Conservation (phyloP, 1,140 invertebrate genomes). For the Cataglyphis hispanica region DNA sequence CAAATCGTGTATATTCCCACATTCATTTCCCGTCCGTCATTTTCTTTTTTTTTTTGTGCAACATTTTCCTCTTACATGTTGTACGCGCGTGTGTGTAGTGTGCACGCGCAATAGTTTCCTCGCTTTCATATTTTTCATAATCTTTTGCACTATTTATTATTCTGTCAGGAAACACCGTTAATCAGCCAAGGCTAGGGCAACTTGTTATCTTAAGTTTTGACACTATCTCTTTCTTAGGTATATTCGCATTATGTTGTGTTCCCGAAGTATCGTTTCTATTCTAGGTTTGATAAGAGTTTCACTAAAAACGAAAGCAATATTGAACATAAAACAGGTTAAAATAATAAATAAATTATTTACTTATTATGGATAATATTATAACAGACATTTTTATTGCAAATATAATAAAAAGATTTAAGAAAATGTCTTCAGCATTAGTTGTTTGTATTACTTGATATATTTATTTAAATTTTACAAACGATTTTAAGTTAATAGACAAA, state of each 20-base stretch:
- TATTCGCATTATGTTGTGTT: constrained; percentile 20
- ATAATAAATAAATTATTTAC: constrained; percentile 9
- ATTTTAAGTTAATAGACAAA: background rate
- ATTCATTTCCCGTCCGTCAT: background rate
- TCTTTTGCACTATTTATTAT: constrained; percentile 55
- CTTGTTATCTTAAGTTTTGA: constrained; percentile 68
- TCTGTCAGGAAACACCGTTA: constrained; percentile 64
- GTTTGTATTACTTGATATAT: too few species aligned
- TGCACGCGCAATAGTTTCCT: background rate
- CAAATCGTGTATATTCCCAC: constrained; percentile 29
- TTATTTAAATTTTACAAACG: background rate
- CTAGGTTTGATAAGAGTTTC: constrained; percentile 14
- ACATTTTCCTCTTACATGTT: background rate
- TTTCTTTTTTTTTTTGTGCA: background rate
- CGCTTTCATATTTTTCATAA: constrained; percentile 27
- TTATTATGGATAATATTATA: constrained; percentile 9
- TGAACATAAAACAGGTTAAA: background rate
- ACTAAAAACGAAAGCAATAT: background rate
- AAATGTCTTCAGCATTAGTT: background rate
- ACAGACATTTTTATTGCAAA: background rate
- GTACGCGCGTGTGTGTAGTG: too few species aligned
- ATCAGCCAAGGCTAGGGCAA: constrained; percentile 40
- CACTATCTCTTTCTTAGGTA: constrained; percentile 67
- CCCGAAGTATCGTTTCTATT: constrained; percentile 21
- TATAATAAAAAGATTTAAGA: background rate